Evolutionary conservation across 2,113 vertebrate genomes (phyloP).

Genomic region (Eulemur macaco): DNA sequence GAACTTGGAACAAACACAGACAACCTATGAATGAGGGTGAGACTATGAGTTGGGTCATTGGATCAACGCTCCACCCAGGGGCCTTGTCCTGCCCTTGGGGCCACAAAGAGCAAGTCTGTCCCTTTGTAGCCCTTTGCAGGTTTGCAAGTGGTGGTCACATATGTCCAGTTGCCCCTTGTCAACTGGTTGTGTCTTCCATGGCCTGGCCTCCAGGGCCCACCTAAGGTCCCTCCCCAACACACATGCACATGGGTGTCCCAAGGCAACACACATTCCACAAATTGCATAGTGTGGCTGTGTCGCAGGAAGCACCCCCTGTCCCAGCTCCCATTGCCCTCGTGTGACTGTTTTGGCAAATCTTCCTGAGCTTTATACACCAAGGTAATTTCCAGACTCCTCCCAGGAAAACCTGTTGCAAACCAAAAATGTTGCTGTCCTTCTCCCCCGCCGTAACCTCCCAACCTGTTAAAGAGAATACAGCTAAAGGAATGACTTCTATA

Average conservation of each 20-base stretch:
- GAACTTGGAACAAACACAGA: background rate
- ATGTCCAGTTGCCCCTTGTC: background rate
- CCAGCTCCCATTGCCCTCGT: rapidly evolving
- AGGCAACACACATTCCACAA: rapidly evolving
- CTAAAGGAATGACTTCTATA: background rate
- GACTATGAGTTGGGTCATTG: rapidly evolving
- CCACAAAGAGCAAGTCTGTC: rapidly evolving
- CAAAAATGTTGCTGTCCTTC: background rate
- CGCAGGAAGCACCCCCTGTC: background rate
- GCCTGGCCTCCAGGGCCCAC: background rate
- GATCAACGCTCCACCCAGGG: rapidly evolving
- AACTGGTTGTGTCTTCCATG: rapidly evolving
- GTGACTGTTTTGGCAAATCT: background rate
- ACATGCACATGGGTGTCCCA: rapidly evolving
- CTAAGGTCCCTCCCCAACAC: rapidly evolving
- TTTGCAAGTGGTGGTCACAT: background rate
- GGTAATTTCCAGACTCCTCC: background rate
- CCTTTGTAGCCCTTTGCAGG: background rate
- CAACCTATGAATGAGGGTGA: background rate
- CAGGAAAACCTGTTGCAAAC: background rate
- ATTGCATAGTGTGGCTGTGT: rapidly evolving
- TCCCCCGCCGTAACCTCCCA: background rate
- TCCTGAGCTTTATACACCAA: background rate
- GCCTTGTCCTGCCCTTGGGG: background rate
- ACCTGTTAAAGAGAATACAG: background rate